phyloP scores from a whole-genome alignment of 2,888 invertebrate species.

The Eumerus sabulonum region DNA sequence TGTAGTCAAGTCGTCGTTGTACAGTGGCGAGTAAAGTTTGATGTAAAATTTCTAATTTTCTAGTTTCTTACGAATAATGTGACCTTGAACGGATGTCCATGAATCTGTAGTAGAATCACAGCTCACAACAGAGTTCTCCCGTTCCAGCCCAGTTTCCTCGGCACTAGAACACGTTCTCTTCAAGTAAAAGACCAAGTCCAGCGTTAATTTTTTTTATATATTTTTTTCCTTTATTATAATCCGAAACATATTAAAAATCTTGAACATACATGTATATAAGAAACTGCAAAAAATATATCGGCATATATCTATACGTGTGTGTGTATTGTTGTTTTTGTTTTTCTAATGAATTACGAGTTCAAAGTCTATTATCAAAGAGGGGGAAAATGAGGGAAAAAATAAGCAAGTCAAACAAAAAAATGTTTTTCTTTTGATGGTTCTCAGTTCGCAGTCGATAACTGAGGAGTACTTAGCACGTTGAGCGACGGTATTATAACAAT shows the following conservation, averaged over 20 bases:
- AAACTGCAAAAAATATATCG: conserved; percentile 69
- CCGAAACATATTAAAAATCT: conserved; percentile 67
- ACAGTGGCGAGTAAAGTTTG: too few relatives aligned
- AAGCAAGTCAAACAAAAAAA: conserved; percentile 25
- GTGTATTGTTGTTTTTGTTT: conserved; percentile 23
- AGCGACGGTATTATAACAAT: not conserved
- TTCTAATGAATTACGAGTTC: conserved; percentile 6
- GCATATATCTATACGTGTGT: conserved; percentile 51
- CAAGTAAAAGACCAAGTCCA: too few relatives aligned
- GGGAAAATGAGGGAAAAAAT: conserved; percentile 17
- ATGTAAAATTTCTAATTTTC: too few relatives aligned
- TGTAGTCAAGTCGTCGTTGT: too few relatives aligned
- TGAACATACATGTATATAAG: conserved; percentile 66
- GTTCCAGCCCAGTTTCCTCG: too few relatives aligned
- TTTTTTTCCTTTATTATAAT: conserved; percentile 62
- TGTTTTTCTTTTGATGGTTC: conserved; percentile 17
- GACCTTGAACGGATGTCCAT: too few relatives aligned
- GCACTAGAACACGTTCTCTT: too few relatives aligned
- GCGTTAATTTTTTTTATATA: too few relatives aligned
- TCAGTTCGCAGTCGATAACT: conserved; percentile 41
- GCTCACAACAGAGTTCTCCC: too few relatives aligned
- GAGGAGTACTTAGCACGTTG: conserved; percentile 2
- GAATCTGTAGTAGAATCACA: too few relatives aligned
- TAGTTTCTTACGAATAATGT: too few relatives aligned
- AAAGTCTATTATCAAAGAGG: conserved; percentile 46